These are phyloP conservation scores for Panurus biarmicus DNA, from an alignment of 2,113 vertebrate species.

Conservation along the genomic window DNA sequence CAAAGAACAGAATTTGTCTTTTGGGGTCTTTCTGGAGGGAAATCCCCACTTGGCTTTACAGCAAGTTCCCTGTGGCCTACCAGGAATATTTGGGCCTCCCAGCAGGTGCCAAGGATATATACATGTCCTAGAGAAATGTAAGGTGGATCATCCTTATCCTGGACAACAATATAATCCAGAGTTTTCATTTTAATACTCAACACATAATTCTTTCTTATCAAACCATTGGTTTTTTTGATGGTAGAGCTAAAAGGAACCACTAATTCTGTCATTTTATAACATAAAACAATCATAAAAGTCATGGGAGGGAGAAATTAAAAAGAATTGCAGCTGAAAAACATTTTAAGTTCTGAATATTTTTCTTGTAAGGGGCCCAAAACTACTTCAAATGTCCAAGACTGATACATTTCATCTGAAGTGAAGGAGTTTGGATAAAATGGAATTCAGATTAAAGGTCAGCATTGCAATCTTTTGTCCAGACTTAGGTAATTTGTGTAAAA, in stretches of 20 bases:
- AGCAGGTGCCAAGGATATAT: not conserved
- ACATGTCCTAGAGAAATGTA: not conserved
- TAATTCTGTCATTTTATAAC: not conserved
- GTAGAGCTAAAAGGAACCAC: not conserved
- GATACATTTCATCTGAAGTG: conserved; percentile 5
- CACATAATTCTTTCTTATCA: not conserved
- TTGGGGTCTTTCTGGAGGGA: not conserved
- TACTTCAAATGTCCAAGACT: conserved; percentile 31
- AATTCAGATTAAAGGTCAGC: conserved; percentile 51
- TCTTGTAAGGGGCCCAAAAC: not conserved
- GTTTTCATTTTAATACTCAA: not conserved
- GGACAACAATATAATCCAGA: not conserved
- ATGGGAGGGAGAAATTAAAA: not conserved
- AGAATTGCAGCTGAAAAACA: not conserved
- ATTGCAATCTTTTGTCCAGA: conserved; percentile 57
- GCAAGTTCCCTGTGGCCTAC: not conserved
- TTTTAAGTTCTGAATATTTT: not conserved
- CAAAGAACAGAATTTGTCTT: not conserved
- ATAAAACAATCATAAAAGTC: not conserved
- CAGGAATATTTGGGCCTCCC: not conserved
- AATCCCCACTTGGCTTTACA: not conserved
- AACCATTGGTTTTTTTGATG: not conserved
- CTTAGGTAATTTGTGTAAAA: conserved; percentile 56
- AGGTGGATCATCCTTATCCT: not conserved
- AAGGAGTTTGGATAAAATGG: conserved; percentile 38